Base-by-base conservation (phyloP, 2,888 invertebrate genomes). In the Hedya salicella region DNA sequence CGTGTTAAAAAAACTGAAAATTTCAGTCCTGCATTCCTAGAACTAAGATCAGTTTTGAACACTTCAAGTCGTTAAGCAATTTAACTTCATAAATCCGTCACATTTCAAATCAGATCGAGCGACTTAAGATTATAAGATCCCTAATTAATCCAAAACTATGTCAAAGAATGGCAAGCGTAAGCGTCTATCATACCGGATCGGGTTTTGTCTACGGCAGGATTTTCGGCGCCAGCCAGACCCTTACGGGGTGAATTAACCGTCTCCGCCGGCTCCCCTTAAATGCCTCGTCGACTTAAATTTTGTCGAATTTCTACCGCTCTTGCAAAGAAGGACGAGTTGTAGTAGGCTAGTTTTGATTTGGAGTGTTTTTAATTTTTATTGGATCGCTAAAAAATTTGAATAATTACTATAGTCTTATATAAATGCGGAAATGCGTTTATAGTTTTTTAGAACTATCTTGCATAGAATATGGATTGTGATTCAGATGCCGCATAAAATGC, bases 211-310 rank as follows among this genome's bases (percentile, higher is more conserved):
- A 90, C 89, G 89, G 88, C 85, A 89, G 88, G 91, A 91, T 87
- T 80, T 68, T 72, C 80, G 92, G 91, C 92, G 92, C 92, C 92
- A 87, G 69, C 78, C 79, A 87, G 89, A 87, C 91, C 91, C 92
- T 91, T 90, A 90, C 88, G 85, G 89, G 91, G 87, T 84, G 90
- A 90, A 90, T 91, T 91, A 90, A 90, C 89, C 86, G 89, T 88
- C 90, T 87, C 82, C 81, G 78, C 79, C 83, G 83, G 78, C 82
- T 87, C 90, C 91, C 91, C 91, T 90, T 88, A 89, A 91, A 91
- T 89, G 88, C 88, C 83, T 79, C 84, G 83, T 83, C 84, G 86
- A 89, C 87, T 92, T 90, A 92, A 92, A 92, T 91, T 91, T 89
- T 87, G 87, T 88, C 87, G 89, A 91, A 91, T 89, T 91, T 90